phyloP scores from a whole-genome alignment of 2,888 invertebrate species.

The Bombylius major region DNA sequence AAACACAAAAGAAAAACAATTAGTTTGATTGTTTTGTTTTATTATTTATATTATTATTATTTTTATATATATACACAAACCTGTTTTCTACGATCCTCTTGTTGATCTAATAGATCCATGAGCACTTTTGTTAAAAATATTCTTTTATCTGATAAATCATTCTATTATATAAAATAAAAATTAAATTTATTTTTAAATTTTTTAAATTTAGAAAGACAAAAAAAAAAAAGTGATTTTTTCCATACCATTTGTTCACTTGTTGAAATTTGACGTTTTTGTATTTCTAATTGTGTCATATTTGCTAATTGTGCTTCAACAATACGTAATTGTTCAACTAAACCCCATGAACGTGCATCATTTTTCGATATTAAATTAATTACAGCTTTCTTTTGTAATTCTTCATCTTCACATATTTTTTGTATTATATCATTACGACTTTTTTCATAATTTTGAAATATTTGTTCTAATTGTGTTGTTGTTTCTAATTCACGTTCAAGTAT shows the following conservation, averaged over 20 bases:
- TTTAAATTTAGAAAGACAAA: not conserved
- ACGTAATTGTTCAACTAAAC: slow-evolving; percentile 60
- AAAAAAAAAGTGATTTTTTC: not conserved
- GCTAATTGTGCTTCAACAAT: slow-evolving; percentile 60
- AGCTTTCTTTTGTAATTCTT: slow-evolving; percentile 57
- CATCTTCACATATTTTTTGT: slow-evolving; percentile 50
- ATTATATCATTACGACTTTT: slow-evolving; percentile 47
- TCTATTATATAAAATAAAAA: slow-evolving; percentile 29
- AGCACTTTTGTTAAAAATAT: slow-evolving; percentile 52
- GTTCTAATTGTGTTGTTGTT: slow-evolving; percentile 43
- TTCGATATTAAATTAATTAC: slow-evolving; percentile 58
- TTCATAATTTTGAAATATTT: slow-evolving; percentile 49
- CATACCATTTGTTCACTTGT: slow-evolving; percentile 51
- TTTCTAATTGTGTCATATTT: slow-evolving; percentile 56
- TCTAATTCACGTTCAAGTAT: slow-evolving; percentile 55
- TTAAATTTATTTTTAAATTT: not conserved
- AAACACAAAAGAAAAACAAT: not conserved
- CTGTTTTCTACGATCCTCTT: slow-evolving; percentile 44
- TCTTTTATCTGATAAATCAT: slow-evolving; percentile 56
- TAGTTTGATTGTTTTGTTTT: not conserved
- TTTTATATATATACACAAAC: not conserved
- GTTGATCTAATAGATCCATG: slow-evolving; percentile 55
- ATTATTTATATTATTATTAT: not conserved
- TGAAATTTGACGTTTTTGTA: slow-evolving; percentile 54
- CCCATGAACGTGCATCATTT: slow-evolving; percentile 63